Conservation (phyloP, 2,797 vertebrate genomes). For the Gymnopithys bicolor region DNA sequence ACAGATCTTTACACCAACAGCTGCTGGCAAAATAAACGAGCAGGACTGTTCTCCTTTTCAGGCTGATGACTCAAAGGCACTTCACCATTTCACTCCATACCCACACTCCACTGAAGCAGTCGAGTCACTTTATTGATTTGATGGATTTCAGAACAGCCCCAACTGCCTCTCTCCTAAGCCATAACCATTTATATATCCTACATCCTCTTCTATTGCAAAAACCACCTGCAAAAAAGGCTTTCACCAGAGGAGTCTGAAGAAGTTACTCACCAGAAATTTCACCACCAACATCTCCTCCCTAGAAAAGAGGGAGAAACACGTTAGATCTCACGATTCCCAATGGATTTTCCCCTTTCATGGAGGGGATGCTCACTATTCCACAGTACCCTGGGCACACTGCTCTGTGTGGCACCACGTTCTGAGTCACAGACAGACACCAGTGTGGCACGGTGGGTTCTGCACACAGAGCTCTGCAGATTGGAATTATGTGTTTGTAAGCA, state of each 20-base stretch:
- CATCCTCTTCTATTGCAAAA: background rate
- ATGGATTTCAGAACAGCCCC: background rate
- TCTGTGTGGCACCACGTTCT: background rate
- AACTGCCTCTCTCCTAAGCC: background rate
- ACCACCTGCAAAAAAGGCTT: background rate
- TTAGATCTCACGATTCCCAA: background rate
- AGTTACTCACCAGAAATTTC: slow-evolving; percentile 69
- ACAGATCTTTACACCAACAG: background rate
- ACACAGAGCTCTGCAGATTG: background rate
- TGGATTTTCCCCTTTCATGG: background rate
- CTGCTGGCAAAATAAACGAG: background rate
- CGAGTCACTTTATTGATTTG: background rate
- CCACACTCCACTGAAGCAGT: background rate
- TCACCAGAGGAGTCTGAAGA: background rate
- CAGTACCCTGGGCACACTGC: accelerated
- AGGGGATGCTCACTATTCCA: background rate
- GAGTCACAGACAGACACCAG: background rate
- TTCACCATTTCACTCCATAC: background rate
- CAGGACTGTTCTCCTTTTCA: background rate
- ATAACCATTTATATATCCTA: background rate
- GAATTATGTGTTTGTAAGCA: background rate
- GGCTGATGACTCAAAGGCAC: background rate
- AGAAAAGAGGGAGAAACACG: slow-evolving; percentile 21
- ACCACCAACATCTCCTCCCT: slow-evolving; percentile 61
- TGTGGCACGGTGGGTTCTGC: background rate